Base-by-base conservation (phyloP, 2,888 invertebrate species). In the Brenthis daphne region DNA sequence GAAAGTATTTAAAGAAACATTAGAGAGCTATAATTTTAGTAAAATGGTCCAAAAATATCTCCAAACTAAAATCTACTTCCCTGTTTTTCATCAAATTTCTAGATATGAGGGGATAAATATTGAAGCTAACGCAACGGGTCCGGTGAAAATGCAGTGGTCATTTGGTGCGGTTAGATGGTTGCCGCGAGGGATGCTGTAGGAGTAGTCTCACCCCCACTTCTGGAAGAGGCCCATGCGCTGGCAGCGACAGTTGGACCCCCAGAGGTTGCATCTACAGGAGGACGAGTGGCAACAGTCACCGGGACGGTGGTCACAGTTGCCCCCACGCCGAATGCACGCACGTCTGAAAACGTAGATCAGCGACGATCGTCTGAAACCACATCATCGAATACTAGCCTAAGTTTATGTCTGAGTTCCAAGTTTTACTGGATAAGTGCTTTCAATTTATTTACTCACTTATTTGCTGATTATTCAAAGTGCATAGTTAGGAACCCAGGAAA, bases 221-320 rank as follows among this genome's bases (percentile, higher is more conserved):
- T 97, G 97, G 94, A 97, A 97, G 83, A 97, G 94, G 72, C 97
- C 97, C 95, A 96, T 95, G 79, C 97, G 95, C 88, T 97, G 97
- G 88, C 97, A 97, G 81, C 96, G 94, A 88, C 97, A 97, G 93
- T 97, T 97, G 84, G 96, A 95, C 71, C 97, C 97, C 97, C 97
- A 97, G 64, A 97, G 94, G 89, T 97, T 97, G 94, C 97, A 97
- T 74, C 97, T 94, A 90, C 97, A 97, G 74, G 96, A 96, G 74
- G 96, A 96, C 79, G 96, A 96, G 92, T 95, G 95, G 94, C 97
- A 97, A 94, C 97, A 97, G 87, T 97, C 97, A 74, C 96, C 95
- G 13, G 96, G 96, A 72, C 97, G 94, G 85, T 97, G 96, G 88
- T 97, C 97, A 90, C 97, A 97, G 91, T 96, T 96, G 74, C 96